Conservation (phyloP, 2,888 invertebrate species). For the Calameuta idolon region DNA sequence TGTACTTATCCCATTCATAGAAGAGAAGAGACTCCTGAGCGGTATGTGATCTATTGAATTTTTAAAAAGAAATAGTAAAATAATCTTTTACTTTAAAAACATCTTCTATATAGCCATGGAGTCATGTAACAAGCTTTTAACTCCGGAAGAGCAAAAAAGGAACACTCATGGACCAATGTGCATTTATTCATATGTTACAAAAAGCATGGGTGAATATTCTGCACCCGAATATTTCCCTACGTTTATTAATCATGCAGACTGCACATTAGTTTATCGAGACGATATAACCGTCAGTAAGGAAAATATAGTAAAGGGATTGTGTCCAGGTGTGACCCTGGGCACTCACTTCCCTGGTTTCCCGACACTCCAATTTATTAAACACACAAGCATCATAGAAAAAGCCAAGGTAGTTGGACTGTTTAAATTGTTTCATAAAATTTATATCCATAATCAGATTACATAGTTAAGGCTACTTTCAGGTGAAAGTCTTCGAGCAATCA, state of each 20-base stretch:
- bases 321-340: conserved; percentile 76
- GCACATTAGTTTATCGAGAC: conserved; percentile 69
- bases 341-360: conserved; percentile 92
- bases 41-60: conserved; percentile 36
- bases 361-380: conserved; percentile 86
- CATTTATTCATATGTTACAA: conserved; percentile 76
- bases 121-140: conserved; percentile 75
- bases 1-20: conserved; percentile 92
- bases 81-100: background rate
- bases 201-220: conserved; percentile 71
- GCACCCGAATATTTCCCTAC: conserved; percentile 76
- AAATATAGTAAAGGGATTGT: conserved; percentile 77
- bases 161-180: conserved; percentile 92
- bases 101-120: conserved; percentile 73
- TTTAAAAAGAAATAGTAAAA: background rate
- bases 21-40: conserved; percentile 73
- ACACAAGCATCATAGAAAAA: conserved; percentile 72
- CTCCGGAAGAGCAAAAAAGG: conserved; percentile 77
- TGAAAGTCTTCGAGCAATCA: conserved; percentile 90
- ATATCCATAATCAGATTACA: background rate
- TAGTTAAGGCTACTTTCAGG: conserved; percentile 67
- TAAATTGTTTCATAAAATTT: conserved; percentile 10
- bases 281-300: conserved; percentile 72
- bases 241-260: conserved; percentile 72
- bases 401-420: conserved; percentile 55